Evolutionary conservation across 2,113 vertebrate genomes (phyloP).

Genomic region (Notarius lentiginosus): DNA sequence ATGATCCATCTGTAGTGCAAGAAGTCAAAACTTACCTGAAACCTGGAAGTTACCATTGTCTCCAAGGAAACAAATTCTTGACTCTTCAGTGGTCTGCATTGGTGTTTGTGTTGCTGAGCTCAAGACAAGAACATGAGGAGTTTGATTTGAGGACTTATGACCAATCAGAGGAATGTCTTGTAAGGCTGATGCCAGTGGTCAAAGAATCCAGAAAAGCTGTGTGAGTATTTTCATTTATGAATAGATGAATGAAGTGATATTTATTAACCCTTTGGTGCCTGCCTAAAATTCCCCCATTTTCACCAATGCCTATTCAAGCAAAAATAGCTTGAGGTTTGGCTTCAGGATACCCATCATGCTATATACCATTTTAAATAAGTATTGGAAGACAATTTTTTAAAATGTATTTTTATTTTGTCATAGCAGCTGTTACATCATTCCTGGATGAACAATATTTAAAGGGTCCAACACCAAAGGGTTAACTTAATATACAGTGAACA

Average conservation of each 20-base stretch:
- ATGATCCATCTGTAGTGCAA: neutral
- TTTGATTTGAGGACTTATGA: slow-evolving; percentile 30
- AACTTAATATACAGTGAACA: neutral
- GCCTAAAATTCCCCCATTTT: too few relatives aligned
- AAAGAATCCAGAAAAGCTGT: slow-evolving; percentile 10
- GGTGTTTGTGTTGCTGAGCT: slow-evolving; percentile 27
- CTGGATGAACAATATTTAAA: too few relatives aligned
- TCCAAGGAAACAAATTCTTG: neutral
- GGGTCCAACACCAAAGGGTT: too few relatives aligned
- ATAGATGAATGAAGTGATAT: neutral
- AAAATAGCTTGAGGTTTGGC: too few relatives aligned
- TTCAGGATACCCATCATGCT: too few relatives aligned
- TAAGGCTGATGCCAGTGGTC: neutral
- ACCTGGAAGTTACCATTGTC: neutral
- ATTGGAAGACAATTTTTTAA: too few relatives aligned
- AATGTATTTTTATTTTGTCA: too few relatives aligned
- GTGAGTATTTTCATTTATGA: neutral
- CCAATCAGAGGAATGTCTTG: slow-evolving; percentile 15
- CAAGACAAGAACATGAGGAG: neutral
- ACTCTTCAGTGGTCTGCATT: slow-evolving; percentile 22
- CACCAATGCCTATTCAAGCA: too few relatives aligned
- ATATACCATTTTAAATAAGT: too few relatives aligned
- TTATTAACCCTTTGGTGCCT: neutral
- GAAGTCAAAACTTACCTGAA: neutral
- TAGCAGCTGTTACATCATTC: too few relatives aligned